A percentile compares a stretch with the other conserved stretches of the same genome.
Evolutionary conservation across 2,797 vertebrate genomes (phyloP).

Genomic region (Micromesistius poutassou): DNA sequence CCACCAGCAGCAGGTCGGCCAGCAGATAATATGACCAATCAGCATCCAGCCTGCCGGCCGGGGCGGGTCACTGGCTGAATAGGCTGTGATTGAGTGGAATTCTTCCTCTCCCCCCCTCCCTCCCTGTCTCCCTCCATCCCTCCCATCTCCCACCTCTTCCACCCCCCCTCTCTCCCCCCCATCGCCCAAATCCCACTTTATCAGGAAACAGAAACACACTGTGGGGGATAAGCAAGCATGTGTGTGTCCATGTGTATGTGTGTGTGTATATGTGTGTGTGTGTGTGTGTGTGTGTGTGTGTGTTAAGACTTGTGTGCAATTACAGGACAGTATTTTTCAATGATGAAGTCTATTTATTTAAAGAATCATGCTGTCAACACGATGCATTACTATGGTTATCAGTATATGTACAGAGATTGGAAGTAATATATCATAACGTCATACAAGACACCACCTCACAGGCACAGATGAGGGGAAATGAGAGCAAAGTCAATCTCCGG

Average conservation of each 20-base stretch:
- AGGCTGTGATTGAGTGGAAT: conserved; percentile 49
- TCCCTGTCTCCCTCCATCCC: conserved; percentile 1
- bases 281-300: conserved; percentile 36
- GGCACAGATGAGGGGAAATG: too few species aligned
- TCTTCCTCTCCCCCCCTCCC: conserved; percentile 25
- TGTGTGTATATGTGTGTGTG: conserved; percentile 37
- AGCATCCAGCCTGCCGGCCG: conserved; percentile 46
- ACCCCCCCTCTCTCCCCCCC: neutral
- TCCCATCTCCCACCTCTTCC: neutral
- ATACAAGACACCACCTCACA: too few species aligned
- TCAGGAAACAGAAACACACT: too few species aligned
- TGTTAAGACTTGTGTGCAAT: conserved; percentile 2
- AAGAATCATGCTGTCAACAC: too few species aligned
- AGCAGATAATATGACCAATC: conserved; percentile 52
- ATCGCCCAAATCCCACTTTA: too few species aligned
- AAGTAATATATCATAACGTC: too few species aligned
- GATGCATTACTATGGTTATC: too few species aligned
- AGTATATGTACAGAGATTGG: too few species aligned
- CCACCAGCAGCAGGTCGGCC: conserved; percentile 19
- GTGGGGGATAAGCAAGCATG: conserved; percentile 12
- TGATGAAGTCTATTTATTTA: too few species aligned
- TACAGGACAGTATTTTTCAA: too few species aligned
- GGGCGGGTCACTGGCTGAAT: conserved; percentile 42
- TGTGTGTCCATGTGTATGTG: conserved; percentile 35
- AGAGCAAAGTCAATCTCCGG: too few species aligned